A percentile compares a stretch with the other conserved stretches of the same genome.
phyloP scores from a whole-genome alignment of 1,140 invertebrate genomes.

The Bombus polaris region DNA sequence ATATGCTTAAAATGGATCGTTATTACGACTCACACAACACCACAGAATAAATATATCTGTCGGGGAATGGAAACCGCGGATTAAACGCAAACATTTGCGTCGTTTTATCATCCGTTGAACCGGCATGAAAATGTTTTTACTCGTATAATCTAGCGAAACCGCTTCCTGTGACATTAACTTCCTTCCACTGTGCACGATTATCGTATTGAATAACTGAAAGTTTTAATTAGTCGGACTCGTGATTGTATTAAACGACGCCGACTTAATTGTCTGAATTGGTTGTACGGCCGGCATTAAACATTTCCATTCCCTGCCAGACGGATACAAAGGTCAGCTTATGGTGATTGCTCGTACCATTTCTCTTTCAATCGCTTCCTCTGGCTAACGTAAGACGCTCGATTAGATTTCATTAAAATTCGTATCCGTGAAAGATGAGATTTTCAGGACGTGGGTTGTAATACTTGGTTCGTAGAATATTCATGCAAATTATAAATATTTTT shows the following conservation, averaged over 20 bases:
- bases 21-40: not conserved
- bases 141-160: constrained; percentile 22
- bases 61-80: not conserved
- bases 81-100: not conserved
- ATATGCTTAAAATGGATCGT: constrained; percentile 10
- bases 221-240: constrained; percentile 21
- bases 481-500: not conserved
- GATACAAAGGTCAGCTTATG: constrained; percentile 34
- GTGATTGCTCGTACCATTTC: not conserved
- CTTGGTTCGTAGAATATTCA: not conserved
- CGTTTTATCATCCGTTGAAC: not conserved
- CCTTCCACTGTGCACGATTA: constrained; percentile 2
- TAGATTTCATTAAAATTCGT: not conserved
- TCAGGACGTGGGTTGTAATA: not conserved
- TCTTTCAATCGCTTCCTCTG: not conserved
- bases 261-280: constrained; percentile 43
- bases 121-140: not conserved
- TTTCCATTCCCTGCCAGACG: constrained; percentile 16
- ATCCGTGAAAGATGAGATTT: not conserved
- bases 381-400: not conserved
- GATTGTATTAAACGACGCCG: constrained; percentile 41
- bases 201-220: constrained; percentile 26
- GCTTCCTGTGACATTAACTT: constrained; percentile 7
- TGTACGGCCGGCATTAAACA: constrained; percentile 8
- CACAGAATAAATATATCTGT: not conserved